These are phyloP conservation scores for Therioaphis trifolii DNA, from an alignment of 2,888 invertebrate species.

Conservation along the genomic window DNA sequence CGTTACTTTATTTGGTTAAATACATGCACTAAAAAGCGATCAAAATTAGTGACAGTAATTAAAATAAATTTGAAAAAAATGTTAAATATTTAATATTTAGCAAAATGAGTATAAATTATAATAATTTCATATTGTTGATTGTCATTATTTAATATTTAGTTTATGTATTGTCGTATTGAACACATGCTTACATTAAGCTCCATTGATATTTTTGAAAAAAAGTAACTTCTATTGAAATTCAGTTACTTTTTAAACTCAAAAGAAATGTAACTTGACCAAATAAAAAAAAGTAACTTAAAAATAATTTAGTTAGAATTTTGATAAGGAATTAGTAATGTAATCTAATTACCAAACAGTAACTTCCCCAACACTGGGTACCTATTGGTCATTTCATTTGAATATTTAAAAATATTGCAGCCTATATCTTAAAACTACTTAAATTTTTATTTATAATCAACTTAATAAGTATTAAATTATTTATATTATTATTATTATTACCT, in stretches of 20 bases:
- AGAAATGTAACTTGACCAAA: constrained; percentile 2
- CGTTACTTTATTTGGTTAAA: neutral
- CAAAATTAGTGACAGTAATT: neutral
- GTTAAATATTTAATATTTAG: neutral
- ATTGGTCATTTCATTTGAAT: too few species aligned
- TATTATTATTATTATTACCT: too few species aligned
- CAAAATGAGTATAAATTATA: too few species aligned
- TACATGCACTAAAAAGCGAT: constrained; percentile 5
- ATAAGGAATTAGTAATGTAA: too few species aligned
- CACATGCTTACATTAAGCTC: neutral
- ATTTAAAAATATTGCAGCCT: too few species aligned
- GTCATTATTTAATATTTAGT: constrained; percentile 4
- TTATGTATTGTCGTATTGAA: constrained; percentile 1
- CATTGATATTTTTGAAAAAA: neutral
- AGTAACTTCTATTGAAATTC: neutral
- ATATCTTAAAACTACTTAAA: too few species aligned
- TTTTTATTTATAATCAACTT: too few species aligned
- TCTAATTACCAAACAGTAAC: too few species aligned
- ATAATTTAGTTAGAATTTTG: neutral
- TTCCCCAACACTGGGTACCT: neutral
- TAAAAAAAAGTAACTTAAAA: constrained; percentile 8
- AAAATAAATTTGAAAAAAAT: constrained; percentile 1
- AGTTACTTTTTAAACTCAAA: neutral
- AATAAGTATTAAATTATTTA: too few species aligned
- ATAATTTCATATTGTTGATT: constrained; percentile 5